Conservation (phyloP, 2,113 vertebrate species). For the Pterocles burchelli region DNA sequence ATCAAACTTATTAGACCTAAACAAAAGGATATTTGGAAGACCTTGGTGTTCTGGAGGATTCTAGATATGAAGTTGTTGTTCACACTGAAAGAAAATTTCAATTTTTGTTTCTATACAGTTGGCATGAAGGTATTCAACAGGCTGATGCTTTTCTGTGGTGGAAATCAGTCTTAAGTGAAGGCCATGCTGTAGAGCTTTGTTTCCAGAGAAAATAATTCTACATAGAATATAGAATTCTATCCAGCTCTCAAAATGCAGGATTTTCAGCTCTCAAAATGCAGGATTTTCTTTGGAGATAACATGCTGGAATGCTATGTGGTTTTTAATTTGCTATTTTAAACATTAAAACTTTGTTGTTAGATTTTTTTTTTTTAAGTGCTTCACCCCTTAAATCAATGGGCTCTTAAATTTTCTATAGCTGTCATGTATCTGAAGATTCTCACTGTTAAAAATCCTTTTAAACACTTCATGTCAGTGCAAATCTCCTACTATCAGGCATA, state of each 20-base stretch:
- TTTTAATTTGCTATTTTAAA: slow-evolving; percentile 13
- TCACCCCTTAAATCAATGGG: neutral
- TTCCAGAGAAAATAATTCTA: neutral
- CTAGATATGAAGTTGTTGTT: neutral
- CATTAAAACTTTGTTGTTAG: neutral
- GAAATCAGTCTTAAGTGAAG: neutral
- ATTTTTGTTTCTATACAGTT: neutral
- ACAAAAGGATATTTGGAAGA: neutral
- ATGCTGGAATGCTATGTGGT: neutral
- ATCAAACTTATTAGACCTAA: neutral
- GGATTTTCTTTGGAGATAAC: neutral
- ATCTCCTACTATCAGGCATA: neutral
- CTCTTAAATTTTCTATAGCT: neutral
- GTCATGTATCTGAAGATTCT: neutral
- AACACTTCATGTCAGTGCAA: neutral
- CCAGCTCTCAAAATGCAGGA: neutral
- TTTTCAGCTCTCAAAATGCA: neutral
- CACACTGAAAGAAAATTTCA: neutral
- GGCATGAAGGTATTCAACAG: neutral
- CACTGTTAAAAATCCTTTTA: neutral
- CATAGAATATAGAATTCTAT: neutral
- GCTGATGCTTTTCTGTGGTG: neutral
- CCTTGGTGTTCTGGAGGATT: neutral
- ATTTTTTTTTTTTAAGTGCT: neutral
- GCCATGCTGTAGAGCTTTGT: neutral